Evolutionary conservation across 2,113 vertebrate species (phyloP), one percentile per base, ranked within the genome.

Genomic region (Thunnus thynnus): DNA sequence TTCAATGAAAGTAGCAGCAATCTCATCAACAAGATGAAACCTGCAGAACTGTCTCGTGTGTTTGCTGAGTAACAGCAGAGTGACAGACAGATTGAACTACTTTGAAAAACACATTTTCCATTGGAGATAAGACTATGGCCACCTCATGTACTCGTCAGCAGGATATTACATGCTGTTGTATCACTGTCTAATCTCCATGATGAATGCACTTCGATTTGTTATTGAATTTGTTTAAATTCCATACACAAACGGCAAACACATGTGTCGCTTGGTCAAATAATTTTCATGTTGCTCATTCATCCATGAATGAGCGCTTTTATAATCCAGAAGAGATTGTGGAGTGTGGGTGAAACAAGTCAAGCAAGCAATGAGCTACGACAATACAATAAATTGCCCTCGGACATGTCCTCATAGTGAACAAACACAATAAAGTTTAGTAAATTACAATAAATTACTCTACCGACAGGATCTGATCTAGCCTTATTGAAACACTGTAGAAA

Each of bases 161-260:
- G 88, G 86, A 88, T 85, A 89, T 92, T 91, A 79, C 80, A 88
- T 58, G 63, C 55, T 84, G 87, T 76, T 85, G 66, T 88, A 76
- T 85, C 56, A 32, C 76, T 73, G 84, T 90, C 89, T 88, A 18
- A 81, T 46, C 47, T 30, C 50, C 36, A 30, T 78, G 86, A 91
- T 90, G 78, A 81, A 91, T 86, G 61, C 46, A 75, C 52, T 84
- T 87, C 58, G 80, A 83, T 85, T 86, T 70, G 44, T 72, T 81
- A 46, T 78, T 78, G 62, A 81, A 50, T 88, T 86, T 84, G 88
- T 86, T 90, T 86, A 67, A 84, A 78, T 72, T 70, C 75, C 65
- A 70, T 52, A 69, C 72, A 13, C 60, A 52, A 41, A 20, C 25
- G 30, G 82, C 86, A 87, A 87, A 85, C 78, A 82, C 63, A 68